Conservation (phyloP, 1,140 invertebrate genomes). For the Oncopodura yosiiana region DNA sequence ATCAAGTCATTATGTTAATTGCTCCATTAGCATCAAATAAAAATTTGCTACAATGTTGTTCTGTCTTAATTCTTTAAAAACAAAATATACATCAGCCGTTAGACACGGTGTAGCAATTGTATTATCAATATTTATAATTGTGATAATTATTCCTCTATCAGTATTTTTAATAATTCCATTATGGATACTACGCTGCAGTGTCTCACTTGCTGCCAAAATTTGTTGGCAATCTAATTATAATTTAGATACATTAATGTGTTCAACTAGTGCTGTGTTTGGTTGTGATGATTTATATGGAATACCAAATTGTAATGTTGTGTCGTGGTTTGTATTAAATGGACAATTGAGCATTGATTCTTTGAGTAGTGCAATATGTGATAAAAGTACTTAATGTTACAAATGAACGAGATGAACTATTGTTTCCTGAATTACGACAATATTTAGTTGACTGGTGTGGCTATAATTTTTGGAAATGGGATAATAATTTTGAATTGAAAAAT, state of each 20-base stretch:
- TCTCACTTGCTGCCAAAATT: too few relatives aligned
- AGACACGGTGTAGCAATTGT: too few relatives aligned
- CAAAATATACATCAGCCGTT: too few relatives aligned
- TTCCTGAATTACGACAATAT: conserved; percentile 18
- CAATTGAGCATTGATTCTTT: conserved; percentile 14
- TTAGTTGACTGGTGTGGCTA: conserved; percentile 9
- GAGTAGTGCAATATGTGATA: conserved; percentile 4
- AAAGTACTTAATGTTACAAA: conserved; percentile 8
- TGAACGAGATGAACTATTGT: conserved; percentile 6
- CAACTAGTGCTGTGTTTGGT: conserved; percentile 3
- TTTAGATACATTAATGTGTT: conserved; percentile 8
- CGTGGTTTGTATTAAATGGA: conserved; percentile 12
- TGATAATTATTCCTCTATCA: too few relatives aligned
- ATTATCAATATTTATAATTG: too few relatives aligned
- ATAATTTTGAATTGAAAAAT: conserved; percentile 13
- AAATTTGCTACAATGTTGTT: too few relatives aligned
- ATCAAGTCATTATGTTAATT: too few relatives aligned
- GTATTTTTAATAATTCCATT: too few relatives aligned
- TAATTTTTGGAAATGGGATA: conserved; percentile 22
- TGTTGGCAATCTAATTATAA: too few relatives aligned
- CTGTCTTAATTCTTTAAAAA: too few relatives aligned
- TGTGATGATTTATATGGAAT: conserved; percentile 21
- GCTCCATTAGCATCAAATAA: too few relatives aligned
- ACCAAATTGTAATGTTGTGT: conserved; percentile 15
- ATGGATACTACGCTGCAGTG: too few relatives aligned